phyloP scores from a whole-genome alignment of 2,797 vertebrate species.

The Phaenicophaeus curvirostris region DNA sequence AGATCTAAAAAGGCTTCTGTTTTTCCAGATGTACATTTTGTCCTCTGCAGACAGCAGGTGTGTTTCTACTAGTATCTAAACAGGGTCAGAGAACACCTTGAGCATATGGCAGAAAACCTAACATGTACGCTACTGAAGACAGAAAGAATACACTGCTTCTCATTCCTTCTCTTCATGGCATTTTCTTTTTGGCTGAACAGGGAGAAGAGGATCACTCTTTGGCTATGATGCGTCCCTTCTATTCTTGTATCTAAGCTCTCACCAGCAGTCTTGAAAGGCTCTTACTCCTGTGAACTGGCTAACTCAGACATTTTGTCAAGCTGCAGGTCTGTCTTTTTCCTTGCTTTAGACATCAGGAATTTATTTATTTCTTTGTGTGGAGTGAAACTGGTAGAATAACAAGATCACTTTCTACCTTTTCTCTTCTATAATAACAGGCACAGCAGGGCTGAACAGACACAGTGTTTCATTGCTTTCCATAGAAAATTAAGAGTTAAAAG shows the following conservation, averaged over 20 bases:
- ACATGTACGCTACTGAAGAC: neutral
- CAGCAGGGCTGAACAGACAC: neutral
- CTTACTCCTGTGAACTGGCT: neutral
- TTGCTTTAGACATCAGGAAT: neutral
- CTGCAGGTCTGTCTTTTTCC: neutral
- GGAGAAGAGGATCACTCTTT: neutral
- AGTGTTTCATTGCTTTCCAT: neutral
- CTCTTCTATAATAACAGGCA: neutral
- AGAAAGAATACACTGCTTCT: neutral
- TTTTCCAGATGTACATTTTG: neutral
- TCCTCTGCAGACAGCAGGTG: neutral
- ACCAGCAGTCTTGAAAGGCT: neutral
- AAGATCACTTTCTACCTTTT: neutral
- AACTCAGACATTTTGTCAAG: neutral
- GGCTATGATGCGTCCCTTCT: neutral
- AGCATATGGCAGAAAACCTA: neutral
- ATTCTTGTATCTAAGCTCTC: neutral
- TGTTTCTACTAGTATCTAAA: neutral
- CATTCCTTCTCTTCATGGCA: neutral
- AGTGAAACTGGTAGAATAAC: neutral
- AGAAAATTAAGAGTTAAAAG: neutral
- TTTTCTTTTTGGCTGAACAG: neutral
- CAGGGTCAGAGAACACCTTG: neutral
- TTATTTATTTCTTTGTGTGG: neutral
- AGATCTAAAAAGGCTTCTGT: neutral